Evolutionary conservation across 2,888 invertebrate species (phyloP), one percentile per base, ranked within the genome.

Genomic region (Nipponacmea schrenckii): DNA sequence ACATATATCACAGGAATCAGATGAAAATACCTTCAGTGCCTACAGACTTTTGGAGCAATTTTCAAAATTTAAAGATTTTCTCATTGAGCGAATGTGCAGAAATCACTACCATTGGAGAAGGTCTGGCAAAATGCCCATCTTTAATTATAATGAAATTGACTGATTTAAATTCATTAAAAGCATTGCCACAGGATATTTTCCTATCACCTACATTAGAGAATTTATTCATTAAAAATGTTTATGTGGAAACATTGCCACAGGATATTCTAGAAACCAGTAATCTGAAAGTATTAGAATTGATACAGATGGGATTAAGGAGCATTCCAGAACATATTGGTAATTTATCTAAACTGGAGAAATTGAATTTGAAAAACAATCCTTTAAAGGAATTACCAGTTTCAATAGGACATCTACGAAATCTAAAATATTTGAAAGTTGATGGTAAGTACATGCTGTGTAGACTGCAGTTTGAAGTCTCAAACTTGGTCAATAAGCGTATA

Each of bases 311-410:
- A 62, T 71, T 87, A 46, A 72, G 72, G 10, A 71, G 73, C 8
- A 31, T 87, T 4, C 86, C 86, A 2, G 68, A 73, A 2, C 78
- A 81, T 48, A 70, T 87, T 14, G 76, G 83, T 26, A 66, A 72
- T 17, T 75, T 85, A n/a, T 56, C 71, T 8, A 75, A 79, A 20
- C 74, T 87, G 27, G 65, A 76, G 24, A 64, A 75, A 12, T 75
- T 88, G 8, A 75, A 79, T 64, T 70, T 88, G 31, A 79, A 80
- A 68, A 77, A 82, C 76, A 86, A 86, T 70, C 82, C 79, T 3
- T 74, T 87, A 27, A 79, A 74, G 27, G 70, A 70, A 45, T 72
- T 88, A 24, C 87, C 87, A 31, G 80, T 82, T 31, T 76, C 78
- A 62, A 76, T 88, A 14, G 69, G 64, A 20, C 67, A 78, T 4